Conservation (phyloP, 2,888 invertebrate genomes). For the Drosophila ezoana region DNA sequence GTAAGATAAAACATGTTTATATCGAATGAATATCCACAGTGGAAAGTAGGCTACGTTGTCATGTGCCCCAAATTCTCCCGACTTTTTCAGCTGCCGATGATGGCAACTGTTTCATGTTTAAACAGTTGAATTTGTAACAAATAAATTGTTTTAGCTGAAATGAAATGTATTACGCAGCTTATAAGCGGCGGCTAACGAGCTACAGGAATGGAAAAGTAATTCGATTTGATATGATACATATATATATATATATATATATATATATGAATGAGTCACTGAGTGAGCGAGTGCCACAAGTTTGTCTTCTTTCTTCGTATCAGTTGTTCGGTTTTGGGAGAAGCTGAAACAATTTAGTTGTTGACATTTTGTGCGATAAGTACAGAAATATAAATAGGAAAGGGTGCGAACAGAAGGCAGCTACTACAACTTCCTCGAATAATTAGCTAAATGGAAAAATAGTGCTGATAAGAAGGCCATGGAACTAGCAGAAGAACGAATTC, state of each 20-base stretch:
- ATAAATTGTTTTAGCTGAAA: constrained; percentile 23
- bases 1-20: background rate
- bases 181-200: background rate
- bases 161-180: background rate
- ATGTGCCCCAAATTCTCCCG: background rate
- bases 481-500: constrained; percentile 7
- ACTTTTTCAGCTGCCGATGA: constrained; percentile 15
- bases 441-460: constrained; percentile 57
- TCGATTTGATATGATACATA: background rate
- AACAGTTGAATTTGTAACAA: constrained; percentile 52
- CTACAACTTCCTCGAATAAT: constrained; percentile 67
- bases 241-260: background rate
- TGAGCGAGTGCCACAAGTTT: constrained; percentile 3
- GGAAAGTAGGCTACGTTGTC: background rate
- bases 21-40: background rate
- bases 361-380: constrained; percentile 52
- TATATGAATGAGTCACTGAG: constrained; percentile 15
- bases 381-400: background rate
- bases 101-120: constrained; percentile 55
- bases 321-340: background rate
- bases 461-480: constrained; percentile 48
- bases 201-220: constrained; percentile 6
- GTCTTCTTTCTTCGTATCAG: constrained; percentile 21
- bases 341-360: constrained; percentile 39
- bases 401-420: constrained; percentile 1